Evolutionary conservation across 2,797 vertebrate genomes (phyloP).

Genomic region (Coendou prehensilis): DNA sequence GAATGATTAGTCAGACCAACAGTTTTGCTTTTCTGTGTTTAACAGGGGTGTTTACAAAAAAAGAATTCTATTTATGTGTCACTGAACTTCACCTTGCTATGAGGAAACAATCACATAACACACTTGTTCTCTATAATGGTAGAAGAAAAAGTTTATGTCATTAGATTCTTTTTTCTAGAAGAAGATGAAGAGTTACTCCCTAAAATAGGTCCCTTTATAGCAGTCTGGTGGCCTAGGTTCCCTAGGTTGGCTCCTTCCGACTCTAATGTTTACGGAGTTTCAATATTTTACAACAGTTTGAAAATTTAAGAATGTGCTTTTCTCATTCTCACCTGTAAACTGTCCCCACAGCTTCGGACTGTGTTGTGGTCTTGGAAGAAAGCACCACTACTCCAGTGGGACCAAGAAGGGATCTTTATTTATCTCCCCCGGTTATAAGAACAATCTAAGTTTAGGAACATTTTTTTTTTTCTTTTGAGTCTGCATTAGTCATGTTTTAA

Average conservation of each 20-base stretch:
- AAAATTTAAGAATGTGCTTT: neutral
- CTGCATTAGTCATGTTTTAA: neutral
- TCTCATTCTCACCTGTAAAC: neutral
- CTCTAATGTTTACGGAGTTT: neutral
- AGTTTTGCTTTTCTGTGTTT: constrained; percentile 14
- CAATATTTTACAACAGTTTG: neutral
- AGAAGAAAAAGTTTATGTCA: neutral
- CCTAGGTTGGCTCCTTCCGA: neutral
- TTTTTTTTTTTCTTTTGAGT: neutral
- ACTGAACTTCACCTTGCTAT: neutral
- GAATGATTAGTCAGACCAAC: neutral
- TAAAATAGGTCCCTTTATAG: neutral
- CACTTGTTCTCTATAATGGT: neutral
- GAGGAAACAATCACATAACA: neutral
- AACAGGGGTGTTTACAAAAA: neutral
- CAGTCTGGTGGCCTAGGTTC: neutral
- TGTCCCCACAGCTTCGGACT: neutral
- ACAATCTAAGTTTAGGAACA: neutral
- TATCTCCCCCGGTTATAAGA: neutral
- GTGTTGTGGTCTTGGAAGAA: neutral
- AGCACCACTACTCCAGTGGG: neutral
- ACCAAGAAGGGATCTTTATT: neutral
- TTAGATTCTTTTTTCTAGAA: neutral
- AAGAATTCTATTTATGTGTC: neutral
- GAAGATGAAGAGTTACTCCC: neutral